phyloP scores from a whole-genome alignment of 2,113 vertebrate genomes.

The Notothenia coriiceps region DNA sequence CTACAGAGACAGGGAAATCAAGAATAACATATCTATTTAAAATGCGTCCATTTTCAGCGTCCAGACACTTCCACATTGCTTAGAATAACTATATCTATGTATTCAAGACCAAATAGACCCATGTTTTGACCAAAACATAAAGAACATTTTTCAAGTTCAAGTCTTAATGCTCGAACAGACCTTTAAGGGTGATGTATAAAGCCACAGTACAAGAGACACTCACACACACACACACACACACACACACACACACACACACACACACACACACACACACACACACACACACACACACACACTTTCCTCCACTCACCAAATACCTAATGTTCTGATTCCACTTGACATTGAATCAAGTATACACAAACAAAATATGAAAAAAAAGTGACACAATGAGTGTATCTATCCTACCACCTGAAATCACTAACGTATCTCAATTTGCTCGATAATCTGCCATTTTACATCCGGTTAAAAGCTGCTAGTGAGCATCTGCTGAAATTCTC shows the following conservation, averaged over 20 bases:
- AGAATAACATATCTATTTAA: neutral
- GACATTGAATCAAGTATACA: constrained; percentile 23
- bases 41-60: neutral
- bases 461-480: neutral
- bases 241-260: neutral
- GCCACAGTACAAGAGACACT: no score
- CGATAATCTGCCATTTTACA: constrained; percentile 12
- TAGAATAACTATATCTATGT: neutral
- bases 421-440: neutral
- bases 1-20: no score
- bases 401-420: constrained; percentile 33
- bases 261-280: neutral
- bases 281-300: neutral
- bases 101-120: neutral
- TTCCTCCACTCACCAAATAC: neutral
- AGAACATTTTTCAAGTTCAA: no score
- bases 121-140: neutral
- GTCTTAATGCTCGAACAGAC: no score
- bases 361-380: constrained; percentile 7
- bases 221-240: neutral
- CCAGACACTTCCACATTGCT: neutral
- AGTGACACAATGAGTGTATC: constrained; percentile 36
- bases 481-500: neutral
- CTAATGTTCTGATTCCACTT: neutral
- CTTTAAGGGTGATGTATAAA: no score